Conservation (phyloP, 2,797 vertebrate genomes). For the Micromesistius poutassou region DNA sequence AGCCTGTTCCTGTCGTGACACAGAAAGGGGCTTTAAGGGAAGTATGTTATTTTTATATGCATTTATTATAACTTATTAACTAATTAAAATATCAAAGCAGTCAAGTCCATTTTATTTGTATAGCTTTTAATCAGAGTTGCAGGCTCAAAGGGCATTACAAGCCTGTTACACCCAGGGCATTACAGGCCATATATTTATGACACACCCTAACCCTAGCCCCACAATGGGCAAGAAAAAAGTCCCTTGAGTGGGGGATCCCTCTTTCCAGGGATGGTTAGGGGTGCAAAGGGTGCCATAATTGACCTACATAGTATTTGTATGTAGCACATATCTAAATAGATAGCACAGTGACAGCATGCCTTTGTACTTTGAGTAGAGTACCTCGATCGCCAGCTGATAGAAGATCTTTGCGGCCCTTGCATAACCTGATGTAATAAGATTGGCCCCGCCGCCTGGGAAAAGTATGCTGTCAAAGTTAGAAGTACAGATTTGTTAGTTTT, state of each 20-base stretch:
- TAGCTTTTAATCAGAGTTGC: too few species aligned
- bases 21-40: neutral
- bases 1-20: neutral
- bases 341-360: neutral
- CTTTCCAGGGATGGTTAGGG: neutral
- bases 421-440: conserved; percentile 79
- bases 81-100: too few species aligned
- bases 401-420: conserved; percentile 77
- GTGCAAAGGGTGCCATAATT: too few species aligned
- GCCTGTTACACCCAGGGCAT: too few species aligned
- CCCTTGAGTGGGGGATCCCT: too few species aligned
- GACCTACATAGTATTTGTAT: too few species aligned
- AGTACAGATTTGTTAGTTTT: neutral
- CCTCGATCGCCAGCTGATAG: conserved; percentile 83
- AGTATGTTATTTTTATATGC: neutral
- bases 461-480: conserved; percentile 74
- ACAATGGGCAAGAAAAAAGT: too few species aligned
- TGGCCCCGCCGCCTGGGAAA: conserved; percentile 82
- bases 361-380: conserved; percentile 44
- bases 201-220: too few species aligned
- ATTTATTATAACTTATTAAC: too few species aligned
- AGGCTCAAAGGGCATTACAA: too few species aligned
- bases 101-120: too few species aligned
- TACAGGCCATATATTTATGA: too few species aligned
- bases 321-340: neutral